phyloP scores from a whole-genome alignment of 2,888 invertebrate species.

The Drosophila borealis region DNA sequence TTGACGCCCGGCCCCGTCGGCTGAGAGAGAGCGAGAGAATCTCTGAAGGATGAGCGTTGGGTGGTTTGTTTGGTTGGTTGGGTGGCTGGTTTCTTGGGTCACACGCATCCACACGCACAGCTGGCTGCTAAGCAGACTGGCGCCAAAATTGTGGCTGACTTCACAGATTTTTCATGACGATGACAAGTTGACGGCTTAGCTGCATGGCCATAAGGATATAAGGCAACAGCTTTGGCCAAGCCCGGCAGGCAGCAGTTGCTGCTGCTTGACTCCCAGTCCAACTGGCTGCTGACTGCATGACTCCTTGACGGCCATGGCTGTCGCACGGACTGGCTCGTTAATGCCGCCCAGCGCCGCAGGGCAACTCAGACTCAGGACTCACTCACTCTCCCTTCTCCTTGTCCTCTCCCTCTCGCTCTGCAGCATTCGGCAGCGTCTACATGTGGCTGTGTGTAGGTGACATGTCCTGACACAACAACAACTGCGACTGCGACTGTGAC shows the following conservation, averaged over 20 bases:
- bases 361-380: slow-evolving; percentile 46
- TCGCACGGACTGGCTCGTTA: slow-evolving; percentile 60
- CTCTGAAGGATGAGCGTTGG: slow-evolving; percentile 8
- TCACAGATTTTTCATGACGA: slow-evolving; percentile 80
- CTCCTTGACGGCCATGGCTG: slow-evolving; percentile 22
- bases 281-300: slow-evolving; percentile 45
- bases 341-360: slow-evolving; percentile 62
- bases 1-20: slow-evolving; percentile 28
- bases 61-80: slow-evolving; percentile 10
- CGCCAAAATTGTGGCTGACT: slow-evolving; percentile 83
- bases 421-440: slow-evolving; percentile 35
- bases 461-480: slow-evolving; percentile 71
- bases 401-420: neutral
- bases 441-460: slow-evolving; percentile 72
- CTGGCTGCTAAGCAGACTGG: slow-evolving; percentile 82
- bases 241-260: slow-evolving; percentile 32
- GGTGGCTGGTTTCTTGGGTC: slow-evolving; percentile 33
- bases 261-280: slow-evolving; percentile 10
- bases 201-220: slow-evolving; percentile 42
- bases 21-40: neutral
- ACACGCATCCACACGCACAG: slow-evolving; percentile 76
- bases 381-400: slow-evolving; percentile 2
- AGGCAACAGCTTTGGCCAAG: slow-evolving; percentile 30
- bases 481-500: slow-evolving; percentile 19
- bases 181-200: slow-evolving; percentile 73